Conservation (phyloP, 1,140 invertebrate species). For the Pantala flavescens region DNA sequence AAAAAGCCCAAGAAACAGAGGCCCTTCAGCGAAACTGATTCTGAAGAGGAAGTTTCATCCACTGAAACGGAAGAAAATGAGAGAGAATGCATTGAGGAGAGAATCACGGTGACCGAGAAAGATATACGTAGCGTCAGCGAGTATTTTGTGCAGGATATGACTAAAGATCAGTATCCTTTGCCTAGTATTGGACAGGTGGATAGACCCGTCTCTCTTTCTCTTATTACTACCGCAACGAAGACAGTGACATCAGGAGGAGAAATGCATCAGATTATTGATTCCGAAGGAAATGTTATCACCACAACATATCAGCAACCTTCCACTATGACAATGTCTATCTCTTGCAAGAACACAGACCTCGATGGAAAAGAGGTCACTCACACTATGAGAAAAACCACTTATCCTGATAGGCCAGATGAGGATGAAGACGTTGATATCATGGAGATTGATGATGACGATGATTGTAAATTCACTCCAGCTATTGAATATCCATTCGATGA, state of each 20-base stretch:
- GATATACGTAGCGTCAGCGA: not conserved
- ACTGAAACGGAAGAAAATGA: not conserved
- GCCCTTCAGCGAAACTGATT: not conserved
- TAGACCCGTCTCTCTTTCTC: not conserved
- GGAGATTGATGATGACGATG: not conserved
- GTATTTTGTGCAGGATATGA: not conserved
- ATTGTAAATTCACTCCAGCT: not conserved
- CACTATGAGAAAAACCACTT: not conserved
- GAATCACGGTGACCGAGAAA: not conserved
- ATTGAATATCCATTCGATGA: not conserved
- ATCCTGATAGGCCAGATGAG: not conserved
- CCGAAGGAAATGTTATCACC: not conserved
- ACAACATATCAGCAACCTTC: not conserved
- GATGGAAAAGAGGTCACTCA: not conserved
- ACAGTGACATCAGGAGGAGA: not conserved
- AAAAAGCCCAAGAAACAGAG: not conserved
- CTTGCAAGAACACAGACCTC: not conserved
- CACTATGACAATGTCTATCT: not conserved
- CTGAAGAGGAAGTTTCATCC: not conserved
- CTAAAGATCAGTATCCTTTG: not conserved
- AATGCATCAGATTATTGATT: not conserved
- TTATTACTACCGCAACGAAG: not conserved
- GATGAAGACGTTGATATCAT: not conserved
- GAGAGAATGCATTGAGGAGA: not conserved
- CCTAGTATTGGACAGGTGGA: not conserved